Evolutionary conservation across 64 coral and sea anemone species (phyloP).

Genomic region (Montipora cactus): DNA sequence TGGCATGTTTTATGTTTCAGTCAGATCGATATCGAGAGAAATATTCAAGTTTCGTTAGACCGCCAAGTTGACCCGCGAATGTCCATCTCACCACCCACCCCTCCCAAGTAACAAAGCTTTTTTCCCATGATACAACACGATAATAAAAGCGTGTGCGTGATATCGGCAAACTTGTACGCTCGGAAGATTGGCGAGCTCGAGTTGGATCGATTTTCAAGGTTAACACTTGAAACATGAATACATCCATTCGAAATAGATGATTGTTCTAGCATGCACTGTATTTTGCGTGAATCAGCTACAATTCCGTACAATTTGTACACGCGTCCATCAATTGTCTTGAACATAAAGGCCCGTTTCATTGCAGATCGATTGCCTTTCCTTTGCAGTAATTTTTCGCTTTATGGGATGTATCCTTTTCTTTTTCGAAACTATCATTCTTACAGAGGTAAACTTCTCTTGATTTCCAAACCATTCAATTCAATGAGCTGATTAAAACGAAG

Average conservation of each 20-base stretch:
- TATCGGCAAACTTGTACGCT: background rate
- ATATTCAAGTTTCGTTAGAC: too few relatives aligned
- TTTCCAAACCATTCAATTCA: background rate
- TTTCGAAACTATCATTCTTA: background rate
- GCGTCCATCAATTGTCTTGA: background rate
- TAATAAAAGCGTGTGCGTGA: background rate
- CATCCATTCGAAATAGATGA: background rate
- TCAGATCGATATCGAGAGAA: too few relatives aligned
- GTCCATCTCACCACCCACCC: background rate
- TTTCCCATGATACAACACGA: background rate
- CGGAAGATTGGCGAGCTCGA: too few relatives aligned
- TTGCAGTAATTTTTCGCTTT: background rate
- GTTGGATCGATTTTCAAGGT: too few relatives aligned
- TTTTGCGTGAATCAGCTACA: background rate
- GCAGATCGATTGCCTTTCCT: background rate
- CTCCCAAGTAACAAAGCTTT: background rate
- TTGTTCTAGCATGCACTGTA: background rate
- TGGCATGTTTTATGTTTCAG: background rate
- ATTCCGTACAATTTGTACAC: background rate
- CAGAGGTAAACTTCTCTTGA: background rate
- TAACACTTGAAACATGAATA: too few relatives aligned
- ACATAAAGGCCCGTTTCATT: background rate
- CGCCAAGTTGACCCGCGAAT: too few relatives aligned
- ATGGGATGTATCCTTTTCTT: slow-evolving; percentile 9
- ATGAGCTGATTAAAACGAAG: background rate